Conservation (phyloP, 2,113 vertebrate species). For the Onychorhynchus coronatus region DNA sequence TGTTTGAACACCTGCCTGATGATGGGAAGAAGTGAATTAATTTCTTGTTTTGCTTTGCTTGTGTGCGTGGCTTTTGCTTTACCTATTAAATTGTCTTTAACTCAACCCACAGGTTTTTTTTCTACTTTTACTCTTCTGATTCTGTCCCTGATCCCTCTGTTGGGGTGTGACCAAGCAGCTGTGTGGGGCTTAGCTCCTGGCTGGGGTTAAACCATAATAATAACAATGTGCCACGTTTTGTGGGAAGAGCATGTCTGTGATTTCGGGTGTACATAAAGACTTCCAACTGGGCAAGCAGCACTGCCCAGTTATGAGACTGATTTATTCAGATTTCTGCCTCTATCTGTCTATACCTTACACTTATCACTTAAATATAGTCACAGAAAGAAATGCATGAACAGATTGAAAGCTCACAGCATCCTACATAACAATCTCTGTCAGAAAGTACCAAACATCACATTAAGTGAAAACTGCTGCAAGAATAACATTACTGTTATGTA, state of each 20-base stretch:
- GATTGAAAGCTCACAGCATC: background rate
- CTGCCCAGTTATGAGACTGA: background rate
- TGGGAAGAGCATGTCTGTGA: background rate
- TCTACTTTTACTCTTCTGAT: background rate
- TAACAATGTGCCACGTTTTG: accelerated
- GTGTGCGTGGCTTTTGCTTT: background rate
- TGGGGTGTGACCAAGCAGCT: background rate
- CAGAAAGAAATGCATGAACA: background rate
- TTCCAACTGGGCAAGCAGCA: background rate
- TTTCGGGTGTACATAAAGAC: background rate
- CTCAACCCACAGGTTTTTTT: background rate
- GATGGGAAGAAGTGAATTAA: background rate
- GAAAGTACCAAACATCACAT: background rate
- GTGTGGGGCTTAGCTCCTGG: background rate
- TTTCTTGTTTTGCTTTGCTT: background rate
- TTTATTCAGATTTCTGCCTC: background rate
- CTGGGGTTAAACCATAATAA: background rate
- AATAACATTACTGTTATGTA: background rate
- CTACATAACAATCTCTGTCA: background rate
- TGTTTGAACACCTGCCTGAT: background rate
- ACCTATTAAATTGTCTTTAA: background rate
- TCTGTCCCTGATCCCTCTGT: background rate
- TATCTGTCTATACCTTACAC: background rate
- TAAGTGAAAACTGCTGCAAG: background rate
- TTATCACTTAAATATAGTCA: conserved; percentile 7